These are phyloP conservation scores for Scaptomyza cyrtandrae DNA, from an alignment of 2,888 invertebrate genomes.

Conservation along the genomic window DNA sequence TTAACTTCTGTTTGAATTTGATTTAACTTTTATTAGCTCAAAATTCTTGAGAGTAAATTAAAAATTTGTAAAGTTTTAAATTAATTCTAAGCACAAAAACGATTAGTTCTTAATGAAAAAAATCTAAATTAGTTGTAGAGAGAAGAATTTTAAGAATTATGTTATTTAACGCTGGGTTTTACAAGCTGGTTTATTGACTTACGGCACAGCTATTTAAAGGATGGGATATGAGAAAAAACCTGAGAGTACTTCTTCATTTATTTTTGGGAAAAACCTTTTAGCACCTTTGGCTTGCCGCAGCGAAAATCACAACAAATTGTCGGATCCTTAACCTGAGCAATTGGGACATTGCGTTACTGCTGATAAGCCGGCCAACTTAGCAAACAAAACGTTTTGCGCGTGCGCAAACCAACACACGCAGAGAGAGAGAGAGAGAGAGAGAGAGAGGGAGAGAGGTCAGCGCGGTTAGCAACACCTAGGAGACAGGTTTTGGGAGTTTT, in stretches of 20 bases:
- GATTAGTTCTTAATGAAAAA: too few relatives aligned
- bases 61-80: too few relatives aligned
- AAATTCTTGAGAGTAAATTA: too few relatives aligned
- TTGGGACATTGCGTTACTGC: conserved; percentile 27
- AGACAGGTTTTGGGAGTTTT: conserved; percentile 15
- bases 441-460: neutral
- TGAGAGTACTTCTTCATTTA: conserved; percentile 14
- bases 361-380: conserved; percentile 56
- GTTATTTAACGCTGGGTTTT: neutral
- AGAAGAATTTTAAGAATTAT: neutral
- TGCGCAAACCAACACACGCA: conserved; percentile 18
- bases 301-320: conserved; percentile 72
- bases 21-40: too few relatives aligned
- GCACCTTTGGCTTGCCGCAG: conserved; percentile 62
- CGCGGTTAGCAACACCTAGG: conserved; percentile 45
- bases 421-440: neutral
- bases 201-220: conserved; percentile 3
- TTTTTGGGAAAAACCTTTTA: conserved; percentile 76
- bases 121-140: too few relatives aligned
- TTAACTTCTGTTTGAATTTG: too few relatives aligned
- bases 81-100: too few relatives aligned
- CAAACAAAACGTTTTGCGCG: conserved; percentile 62
- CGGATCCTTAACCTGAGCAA: conserved; percentile 22
- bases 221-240: conserved; percentile 38
- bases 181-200: conserved; percentile 13